Conservation (phyloP, 2,113 vertebrate genomes). For the Kryptolebias marmoratus region DNA sequence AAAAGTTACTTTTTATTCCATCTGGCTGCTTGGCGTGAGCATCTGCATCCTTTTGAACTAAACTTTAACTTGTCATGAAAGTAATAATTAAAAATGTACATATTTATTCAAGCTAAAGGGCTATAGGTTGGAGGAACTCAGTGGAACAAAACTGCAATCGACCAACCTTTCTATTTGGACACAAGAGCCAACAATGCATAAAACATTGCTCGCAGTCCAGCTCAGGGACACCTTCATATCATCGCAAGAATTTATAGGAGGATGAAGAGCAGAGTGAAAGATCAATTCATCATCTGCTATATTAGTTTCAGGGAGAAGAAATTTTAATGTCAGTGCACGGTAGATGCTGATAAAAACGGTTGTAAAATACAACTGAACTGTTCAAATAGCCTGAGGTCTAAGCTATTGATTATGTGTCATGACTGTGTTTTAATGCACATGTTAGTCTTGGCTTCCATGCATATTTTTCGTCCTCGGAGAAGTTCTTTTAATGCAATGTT, state of each 20-base stretch:
- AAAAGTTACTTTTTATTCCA: not conserved
- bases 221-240: not conserved
- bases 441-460: not conserved
- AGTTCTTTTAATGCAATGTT: not conserved
- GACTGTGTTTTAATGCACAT: not conserved
- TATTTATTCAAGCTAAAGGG: not conserved
- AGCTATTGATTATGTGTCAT: not conserved
- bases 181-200: not conserved
- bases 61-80: not conserved
- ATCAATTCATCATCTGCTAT: slow-evolving; percentile 4
- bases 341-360: not conserved
- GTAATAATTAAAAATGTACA: not conserved
- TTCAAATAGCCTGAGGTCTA: not conserved
- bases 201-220: not conserved
- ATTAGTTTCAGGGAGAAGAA: not conserved
- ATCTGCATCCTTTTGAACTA: not conserved
- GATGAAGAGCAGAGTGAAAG: not conserved
- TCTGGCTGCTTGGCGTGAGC: no score
- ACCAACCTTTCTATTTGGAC: not conserved
- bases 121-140: not conserved
- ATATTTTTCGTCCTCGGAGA: not conserved
- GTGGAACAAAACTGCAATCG: not conserved
- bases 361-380: slow-evolving; percentile 24
- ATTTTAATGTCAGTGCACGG: not conserved
- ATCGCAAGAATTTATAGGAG: not conserved